Base-by-base conservation (phyloP, 2,888 invertebrate genomes). In the Drosophila subsilvestris region DNA sequence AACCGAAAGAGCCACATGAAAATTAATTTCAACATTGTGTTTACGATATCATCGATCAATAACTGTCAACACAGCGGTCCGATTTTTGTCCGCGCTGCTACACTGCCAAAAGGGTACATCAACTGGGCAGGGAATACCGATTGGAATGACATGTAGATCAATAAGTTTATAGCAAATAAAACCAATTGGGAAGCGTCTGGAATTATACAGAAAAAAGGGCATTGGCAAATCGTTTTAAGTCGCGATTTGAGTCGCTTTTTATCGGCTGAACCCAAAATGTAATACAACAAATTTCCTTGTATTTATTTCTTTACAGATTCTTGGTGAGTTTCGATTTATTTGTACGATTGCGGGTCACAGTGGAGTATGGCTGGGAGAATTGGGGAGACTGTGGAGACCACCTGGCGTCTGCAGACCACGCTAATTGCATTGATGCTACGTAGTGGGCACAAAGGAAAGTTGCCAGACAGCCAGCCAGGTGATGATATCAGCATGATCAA, bases 401-500 rank as follows among this genome's bases (percentile, higher is more conserved):
- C 84, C 84, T 84, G 84, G 87, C 74, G 84, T 75, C 74, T 63
- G 65, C 72, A 58, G 69, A 75, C 56, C 75, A 63, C 78, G 74
- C 88, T 84, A 84, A 84, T 88, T 84, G 81, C 87, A 85, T 75
- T 77, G 81, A 76, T 65, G 79, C 62, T 70, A 79, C 61, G 63
- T 55, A 49, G 71, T 1, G 37, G 63, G 66, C 63, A 79, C 75
- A 78, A 79, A 70, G 80, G 78, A 76, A 79, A 78, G 74, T 74
- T 71, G 70, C 82, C 72, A 25, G 25, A 4, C 22, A 22, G 25
- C 25, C 6, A 25, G 25, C 25, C 5, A 87, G 86, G 89, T 86
- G 86, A 86, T 86, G 86, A 86, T 86, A 89, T 86, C 86, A 89
- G 88, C 89, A 86, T 86, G 86, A 86, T 86, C 86, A 77, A 82